Evolutionary conservation across 2,797 vertebrate genomes (phyloP).

Genomic region (Ctenopoma kingsleyae): DNA sequence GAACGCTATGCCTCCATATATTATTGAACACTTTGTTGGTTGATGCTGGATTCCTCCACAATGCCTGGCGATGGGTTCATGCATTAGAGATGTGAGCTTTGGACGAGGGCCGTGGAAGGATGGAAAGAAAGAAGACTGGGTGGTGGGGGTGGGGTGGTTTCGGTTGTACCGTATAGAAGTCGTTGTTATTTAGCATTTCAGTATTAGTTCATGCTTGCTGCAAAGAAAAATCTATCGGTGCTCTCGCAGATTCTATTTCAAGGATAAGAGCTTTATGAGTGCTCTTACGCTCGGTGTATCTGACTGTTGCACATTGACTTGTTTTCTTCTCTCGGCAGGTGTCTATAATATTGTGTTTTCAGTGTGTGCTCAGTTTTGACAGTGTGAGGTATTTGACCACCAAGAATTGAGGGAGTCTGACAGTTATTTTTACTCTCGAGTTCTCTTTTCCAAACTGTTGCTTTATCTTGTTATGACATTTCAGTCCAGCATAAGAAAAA

Average conservation of each 20-base stretch:
- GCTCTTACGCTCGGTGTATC: constrained; percentile 40
- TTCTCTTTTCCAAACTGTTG: constrained; percentile 33
- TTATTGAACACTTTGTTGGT: constrained; percentile 87
- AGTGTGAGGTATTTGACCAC: constrained; percentile 43
- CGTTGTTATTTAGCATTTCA: constrained; percentile 70
- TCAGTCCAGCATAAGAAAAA: neutral
- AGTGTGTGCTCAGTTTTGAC: constrained; percentile 32
- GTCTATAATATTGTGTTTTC: constrained; percentile 52
- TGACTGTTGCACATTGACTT: constrained; percentile 59
- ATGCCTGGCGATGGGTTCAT: constrained; percentile 79
- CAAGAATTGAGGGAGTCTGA: constrained; percentile 25
- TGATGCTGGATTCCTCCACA: constrained; percentile 81
- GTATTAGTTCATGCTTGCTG: constrained; percentile 40
- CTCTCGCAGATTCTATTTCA: constrained; percentile 60
- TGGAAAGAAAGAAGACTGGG: constrained; percentile 53
- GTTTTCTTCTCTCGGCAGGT: constrained; percentile 57
- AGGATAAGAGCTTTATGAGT: constrained; percentile 52
- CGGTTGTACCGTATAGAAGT: constrained; percentile 57
- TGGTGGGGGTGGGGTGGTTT: constrained; percentile 28
- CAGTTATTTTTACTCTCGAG: constrained; percentile 11
- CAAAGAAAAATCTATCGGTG: constrained; percentile 53
- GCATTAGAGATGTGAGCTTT: constrained; percentile 82
- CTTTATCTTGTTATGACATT: constrained; percentile 34
- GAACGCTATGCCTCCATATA: constrained; percentile 82
- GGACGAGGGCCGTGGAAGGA: constrained; percentile 54